Evolutionary conservation across 2,888 invertebrate species (phyloP).

Genomic region (Diplazon laetatorius): DNA sequence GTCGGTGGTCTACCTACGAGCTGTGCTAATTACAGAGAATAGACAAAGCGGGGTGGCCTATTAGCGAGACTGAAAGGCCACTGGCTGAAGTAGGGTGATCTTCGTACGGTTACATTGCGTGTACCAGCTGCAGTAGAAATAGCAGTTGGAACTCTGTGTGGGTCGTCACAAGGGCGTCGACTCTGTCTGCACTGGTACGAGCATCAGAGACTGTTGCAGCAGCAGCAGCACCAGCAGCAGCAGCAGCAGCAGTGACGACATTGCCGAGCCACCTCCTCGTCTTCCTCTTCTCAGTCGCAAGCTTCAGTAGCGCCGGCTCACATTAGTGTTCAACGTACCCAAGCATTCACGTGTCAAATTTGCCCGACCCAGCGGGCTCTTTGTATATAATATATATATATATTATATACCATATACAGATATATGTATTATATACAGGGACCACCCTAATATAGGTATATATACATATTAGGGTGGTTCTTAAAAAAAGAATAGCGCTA

Average conservation of each 20-base stretch:
- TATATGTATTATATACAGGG: too few relatives aligned
- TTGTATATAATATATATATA: not conserved
- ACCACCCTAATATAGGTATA: too few relatives aligned
- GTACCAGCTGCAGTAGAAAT: not conserved
- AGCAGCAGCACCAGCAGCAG: slow-evolving; percentile 4
- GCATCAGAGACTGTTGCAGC: slow-evolving; percentile 14
- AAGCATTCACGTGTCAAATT: slow-evolving; percentile 59
- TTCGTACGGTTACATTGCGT: slow-evolving; percentile 21
- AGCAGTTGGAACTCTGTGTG: not conserved
- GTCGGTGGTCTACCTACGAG: not conserved
- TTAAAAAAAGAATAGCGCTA: too few relatives aligned
- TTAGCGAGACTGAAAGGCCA: slow-evolving; percentile 25
- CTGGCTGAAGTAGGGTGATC: not conserved
- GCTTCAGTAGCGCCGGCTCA: slow-evolving; percentile 37
- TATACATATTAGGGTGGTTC: too few relatives aligned
- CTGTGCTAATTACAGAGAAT: slow-evolving; percentile 39
- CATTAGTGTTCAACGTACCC: slow-evolving; percentile 60
- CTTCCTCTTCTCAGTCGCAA: slow-evolving; percentile 19
- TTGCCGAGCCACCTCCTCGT: slow-evolving; percentile 17
- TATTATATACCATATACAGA: not conserved
- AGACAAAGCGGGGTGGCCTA: slow-evolving; percentile 23
- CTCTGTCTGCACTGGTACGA: not conserved
- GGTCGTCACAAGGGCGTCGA: slow-evolving; percentile 9
- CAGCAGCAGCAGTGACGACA: not conserved
- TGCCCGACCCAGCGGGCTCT: slow-evolving; percentile 1